Percentiles rank a stretch among this genome's conserved stretches.
These are phyloP conservation scores for Carettochelys insculpta DNA, from an alignment of 2,113 vertebrate species.

Conservation along the genomic window DNA sequence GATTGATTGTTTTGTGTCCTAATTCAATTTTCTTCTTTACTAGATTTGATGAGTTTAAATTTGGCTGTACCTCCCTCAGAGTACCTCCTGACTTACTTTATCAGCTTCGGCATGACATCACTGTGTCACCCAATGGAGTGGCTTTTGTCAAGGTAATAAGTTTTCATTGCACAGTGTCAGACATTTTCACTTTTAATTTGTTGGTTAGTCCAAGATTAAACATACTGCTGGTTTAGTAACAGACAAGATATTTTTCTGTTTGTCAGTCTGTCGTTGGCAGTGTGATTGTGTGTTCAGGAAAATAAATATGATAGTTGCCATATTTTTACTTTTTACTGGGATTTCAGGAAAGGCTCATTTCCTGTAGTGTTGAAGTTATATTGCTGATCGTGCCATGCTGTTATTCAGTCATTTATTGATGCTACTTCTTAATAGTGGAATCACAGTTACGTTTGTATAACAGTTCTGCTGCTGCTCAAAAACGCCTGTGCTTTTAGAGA, in stretches of 20 bases:
- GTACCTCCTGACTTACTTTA: slow-evolving; percentile 93
- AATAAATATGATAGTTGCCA: slow-evolving; percentile 23
- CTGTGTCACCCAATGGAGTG: slow-evolving; percentile 92
- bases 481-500: background rate
- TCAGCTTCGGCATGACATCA: slow-evolving; percentile 93
- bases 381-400: slow-evolving; percentile 26
- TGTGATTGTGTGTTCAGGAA: too few relatives aligned
- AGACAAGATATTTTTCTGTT: background rate
- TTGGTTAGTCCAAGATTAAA: background rate
- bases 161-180: background rate
- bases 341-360: slow-evolving; percentile 26
- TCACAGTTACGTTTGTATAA: slow-evolving; percentile 37
- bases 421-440: background rate
- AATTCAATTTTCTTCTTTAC: slow-evolving; percentile 58
- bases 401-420: background rate
- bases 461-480: slow-evolving; percentile 6
- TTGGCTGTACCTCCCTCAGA: slow-evolving; percentile 92
- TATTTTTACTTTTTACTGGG: slow-evolving; percentile 17
- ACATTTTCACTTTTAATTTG: background rate
- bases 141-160: slow-evolving; percentile 94
- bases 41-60: slow-evolving; percentile 93
- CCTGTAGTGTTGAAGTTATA: slow-evolving; percentile 46
- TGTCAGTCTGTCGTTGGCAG: background rate
- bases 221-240: slow-evolving; percentile 20
- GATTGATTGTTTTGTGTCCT: background rate